phyloP scores from a whole-genome alignment of 2,888 invertebrate species.

The Oscheius onirici region DNA sequence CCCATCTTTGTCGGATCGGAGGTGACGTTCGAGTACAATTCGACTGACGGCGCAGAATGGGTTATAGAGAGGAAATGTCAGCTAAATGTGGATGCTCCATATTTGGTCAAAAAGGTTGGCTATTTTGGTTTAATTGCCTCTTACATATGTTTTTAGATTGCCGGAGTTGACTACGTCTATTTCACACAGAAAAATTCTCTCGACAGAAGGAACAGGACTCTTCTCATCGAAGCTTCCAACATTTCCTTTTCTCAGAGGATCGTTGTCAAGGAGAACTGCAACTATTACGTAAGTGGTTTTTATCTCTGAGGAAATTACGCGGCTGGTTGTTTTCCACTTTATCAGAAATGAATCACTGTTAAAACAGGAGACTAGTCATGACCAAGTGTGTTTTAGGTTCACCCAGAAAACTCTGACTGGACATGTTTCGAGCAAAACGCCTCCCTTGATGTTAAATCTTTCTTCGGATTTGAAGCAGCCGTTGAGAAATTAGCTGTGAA shows the following conservation, averaged over 20 bases:
- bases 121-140: neutral
- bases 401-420: constrained; percentile 92
- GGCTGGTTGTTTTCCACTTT: neutral
- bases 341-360: neutral
- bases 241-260: constrained; percentile 88
- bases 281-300: constrained; percentile 81
- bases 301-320: neutral
- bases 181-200: constrained; percentile 90
- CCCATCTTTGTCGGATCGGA: constrained; percentile 91
- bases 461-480: constrained; percentile 91
- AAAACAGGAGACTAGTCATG: neutral
- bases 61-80: constrained; percentile 86
- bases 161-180: constrained; percentile 88
- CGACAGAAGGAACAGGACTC: constrained; percentile 81
- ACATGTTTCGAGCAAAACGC: constrained; percentile 95
- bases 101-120: constrained; percentile 87
- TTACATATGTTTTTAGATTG: constrained; percentile 78
- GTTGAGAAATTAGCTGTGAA: constrained; percentile 96
- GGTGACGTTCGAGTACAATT: constrained; percentile 79
- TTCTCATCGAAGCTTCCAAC: constrained; percentile 90
- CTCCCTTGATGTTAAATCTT: constrained; percentile 89
- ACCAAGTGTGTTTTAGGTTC: constrained; percentile 78
- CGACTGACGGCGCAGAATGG: constrained; percentile 81
- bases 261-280: constrained; percentile 86
- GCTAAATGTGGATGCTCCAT: constrained; percentile 91